Percentiles rank a stretch among this genome's conserved stretches.
These are phyloP conservation scores for Caenorhabditis sp. DNA, from an alignment of 2,888 invertebrate species.

Conservation along the genomic window DNA sequence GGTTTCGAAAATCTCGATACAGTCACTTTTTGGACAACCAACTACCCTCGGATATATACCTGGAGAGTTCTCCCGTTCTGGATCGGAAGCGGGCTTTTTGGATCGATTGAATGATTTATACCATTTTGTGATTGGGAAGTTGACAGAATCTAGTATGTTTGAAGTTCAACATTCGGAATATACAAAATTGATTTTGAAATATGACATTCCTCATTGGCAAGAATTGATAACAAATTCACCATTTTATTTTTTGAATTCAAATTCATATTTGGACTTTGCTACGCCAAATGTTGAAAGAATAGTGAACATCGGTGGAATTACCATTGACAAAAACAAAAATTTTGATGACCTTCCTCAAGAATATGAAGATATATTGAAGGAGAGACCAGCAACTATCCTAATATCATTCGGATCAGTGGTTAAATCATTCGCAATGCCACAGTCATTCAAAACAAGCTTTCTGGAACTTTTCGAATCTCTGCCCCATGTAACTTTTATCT, in stretches of 20 bases:
- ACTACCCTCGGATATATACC: conserved; percentile 17
- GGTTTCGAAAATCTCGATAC: conserved; percentile 9
- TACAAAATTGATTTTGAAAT: conserved; percentile 1
- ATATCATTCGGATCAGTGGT: conserved; percentile 37
- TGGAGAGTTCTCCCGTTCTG: not conserved
- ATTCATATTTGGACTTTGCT: conserved; percentile 15
- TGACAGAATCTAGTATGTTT: not conserved
- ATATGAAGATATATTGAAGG: conserved; percentile 21
- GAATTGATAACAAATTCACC: conserved; percentile 16
- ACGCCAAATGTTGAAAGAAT: conserved; percentile 3
- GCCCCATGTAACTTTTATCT: conserved; percentile 33
- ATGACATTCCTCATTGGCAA: conserved; percentile 7
- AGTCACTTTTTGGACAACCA: conserved; percentile 16
- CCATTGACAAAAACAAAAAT: not conserved
- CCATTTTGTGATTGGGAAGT: too few species aligned
- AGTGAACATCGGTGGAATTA: conserved; percentile 20
- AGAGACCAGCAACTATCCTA: conserved; percentile 22
- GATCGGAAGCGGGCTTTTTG: conserved; percentile 6
- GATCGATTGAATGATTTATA: conserved; percentile 20
- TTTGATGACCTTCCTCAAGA: conserved; percentile 5
- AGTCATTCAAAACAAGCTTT: conserved; percentile 11
- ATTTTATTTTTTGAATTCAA: conserved; percentile 15
- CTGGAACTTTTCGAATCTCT: conserved; percentile 7
- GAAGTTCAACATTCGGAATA: not conserved
- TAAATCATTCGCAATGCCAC: conserved; percentile 28